Conservation (phyloP, 2,797 vertebrate genomes). For the Poeciliopsis infans region DNA sequence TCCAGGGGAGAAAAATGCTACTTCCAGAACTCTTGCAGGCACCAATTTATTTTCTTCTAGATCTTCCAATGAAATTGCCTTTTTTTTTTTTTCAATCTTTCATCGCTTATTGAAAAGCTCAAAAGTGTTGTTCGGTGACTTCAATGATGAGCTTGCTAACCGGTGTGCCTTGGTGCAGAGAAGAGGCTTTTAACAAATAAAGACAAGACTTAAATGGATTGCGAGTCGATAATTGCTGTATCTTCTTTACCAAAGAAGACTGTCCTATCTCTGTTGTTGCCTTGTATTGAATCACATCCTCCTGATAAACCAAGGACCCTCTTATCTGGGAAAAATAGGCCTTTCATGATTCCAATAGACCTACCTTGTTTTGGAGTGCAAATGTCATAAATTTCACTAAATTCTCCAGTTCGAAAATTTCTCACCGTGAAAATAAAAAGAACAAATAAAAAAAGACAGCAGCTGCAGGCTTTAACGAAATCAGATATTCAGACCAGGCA, state of each 20-base stretch:
- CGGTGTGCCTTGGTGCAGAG: conserved; percentile 18
- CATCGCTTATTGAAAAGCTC: conserved; percentile 31
- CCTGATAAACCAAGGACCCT: conserved; percentile 61
- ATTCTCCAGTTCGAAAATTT: conserved; percentile 13
- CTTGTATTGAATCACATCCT: conserved; percentile 45
- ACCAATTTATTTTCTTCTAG: conserved; percentile 27
- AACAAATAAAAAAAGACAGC: conserved; percentile 2
- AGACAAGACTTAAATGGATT: conserved; percentile 40
- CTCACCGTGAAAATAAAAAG: not conserved
- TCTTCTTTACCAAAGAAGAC: conserved; percentile 24
- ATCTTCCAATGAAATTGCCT: conserved; percentile 26
- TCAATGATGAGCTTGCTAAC: conserved; percentile 22
- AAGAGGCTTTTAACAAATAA: conserved; percentile 17
- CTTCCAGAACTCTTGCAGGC: conserved; percentile 21
- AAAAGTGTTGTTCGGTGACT: conserved; percentile 27
- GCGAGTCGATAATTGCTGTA: conserved; percentile 38
- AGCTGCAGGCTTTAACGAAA: conserved; percentile 33
- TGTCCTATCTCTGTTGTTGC: conserved; percentile 38
- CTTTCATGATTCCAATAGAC: conserved; percentile 38
- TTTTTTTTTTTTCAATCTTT: conserved; percentile 33
- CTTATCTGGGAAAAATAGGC: conserved; percentile 43
- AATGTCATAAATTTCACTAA: conserved; percentile 7
- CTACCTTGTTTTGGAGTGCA: conserved; percentile 13
- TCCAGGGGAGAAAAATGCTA: conserved; percentile 20
- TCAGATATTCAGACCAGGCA: conserved; percentile 49